Conservation (phyloP, 1,140 invertebrate genomes). For the Drosophila biarmipes region DNA sequence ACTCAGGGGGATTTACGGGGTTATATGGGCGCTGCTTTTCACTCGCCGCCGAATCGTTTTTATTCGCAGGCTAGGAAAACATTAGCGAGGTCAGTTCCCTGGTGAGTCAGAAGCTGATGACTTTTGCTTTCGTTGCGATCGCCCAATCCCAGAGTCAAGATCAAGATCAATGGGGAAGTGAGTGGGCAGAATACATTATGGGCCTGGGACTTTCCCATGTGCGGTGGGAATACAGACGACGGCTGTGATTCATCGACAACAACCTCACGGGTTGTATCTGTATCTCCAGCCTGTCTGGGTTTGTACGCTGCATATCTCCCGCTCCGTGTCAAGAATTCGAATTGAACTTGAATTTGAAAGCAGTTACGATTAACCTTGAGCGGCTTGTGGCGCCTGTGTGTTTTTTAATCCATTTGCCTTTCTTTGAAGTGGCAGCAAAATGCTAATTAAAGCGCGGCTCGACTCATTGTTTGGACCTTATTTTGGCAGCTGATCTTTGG, state of each 20-base stretch:
- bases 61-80: conserved; percentile 8
- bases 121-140: conserved; percentile 43
- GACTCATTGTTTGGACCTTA: conserved; percentile 49
- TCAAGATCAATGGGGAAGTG: conserved; percentile 45
- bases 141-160: conserved; percentile 15
- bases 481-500: conserved; percentile 16
- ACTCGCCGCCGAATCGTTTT: background rate
- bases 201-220: conserved; percentile 39
- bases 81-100: conserved; percentile 50
- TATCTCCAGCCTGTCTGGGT: conserved; percentile 1
- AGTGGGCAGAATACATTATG: conserved; percentile 40
- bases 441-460: conserved; percentile 43
- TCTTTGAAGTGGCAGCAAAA: conserved; percentile 45
- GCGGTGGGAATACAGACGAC: conserved; percentile 26
- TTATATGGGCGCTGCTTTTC: background rate
- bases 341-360: conserved; percentile 73
- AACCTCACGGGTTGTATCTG: background rate
- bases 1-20: conserved; percentile 12
- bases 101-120: conserved; percentile 40
- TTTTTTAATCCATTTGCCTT: conserved; percentile 43
- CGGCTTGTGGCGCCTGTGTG: conserved; percentile 21
- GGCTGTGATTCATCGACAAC: conserved; percentile 30
- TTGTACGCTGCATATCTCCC: conserved; percentile 1
- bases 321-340: conserved; percentile 54
- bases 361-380: conserved; percentile 55